Conservation (phyloP, 2,797 vertebrate genomes). For the Chrysocyon brachyurus region DNA sequence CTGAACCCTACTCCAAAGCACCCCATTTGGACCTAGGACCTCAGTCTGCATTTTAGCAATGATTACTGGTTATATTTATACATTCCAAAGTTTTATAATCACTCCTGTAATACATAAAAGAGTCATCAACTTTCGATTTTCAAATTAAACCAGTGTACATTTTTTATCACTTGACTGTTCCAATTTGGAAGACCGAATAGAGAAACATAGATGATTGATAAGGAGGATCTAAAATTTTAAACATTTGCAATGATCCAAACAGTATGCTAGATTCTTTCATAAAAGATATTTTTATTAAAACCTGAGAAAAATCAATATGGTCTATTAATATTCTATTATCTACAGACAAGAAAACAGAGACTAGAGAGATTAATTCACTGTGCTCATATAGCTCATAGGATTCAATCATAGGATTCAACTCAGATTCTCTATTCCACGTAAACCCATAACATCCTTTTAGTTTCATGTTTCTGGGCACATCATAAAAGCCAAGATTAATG, state of each 20-base stretch:
- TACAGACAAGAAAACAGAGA: background rate
- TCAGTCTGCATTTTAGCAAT: background rate
- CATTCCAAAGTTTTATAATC: background rate
- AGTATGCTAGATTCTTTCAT: background rate
- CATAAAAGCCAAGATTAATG: background rate
- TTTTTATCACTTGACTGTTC: background rate
- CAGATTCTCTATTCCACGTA: background rate
- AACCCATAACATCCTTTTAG: background rate
- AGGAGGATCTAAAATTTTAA: background rate
- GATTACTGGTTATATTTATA: background rate
- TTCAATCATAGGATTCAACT: background rate
- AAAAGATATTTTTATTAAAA: conserved; percentile 12
- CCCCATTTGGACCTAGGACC: background rate
- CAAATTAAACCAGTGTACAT: background rate
- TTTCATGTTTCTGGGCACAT: background rate
- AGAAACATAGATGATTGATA: background rate
- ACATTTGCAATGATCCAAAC: background rate
- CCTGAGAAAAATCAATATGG: background rate
- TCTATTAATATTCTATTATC: background rate
- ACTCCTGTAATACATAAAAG: background rate
- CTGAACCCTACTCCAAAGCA: background rate
- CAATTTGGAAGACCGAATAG: conserved; percentile 13
- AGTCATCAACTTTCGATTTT: background rate
- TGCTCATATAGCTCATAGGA: background rate
- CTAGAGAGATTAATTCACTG: background rate